phyloP scores from a whole-genome alignment of 2,797 vertebrate species.

The Poeciliopsis paucimaculata region DNA sequence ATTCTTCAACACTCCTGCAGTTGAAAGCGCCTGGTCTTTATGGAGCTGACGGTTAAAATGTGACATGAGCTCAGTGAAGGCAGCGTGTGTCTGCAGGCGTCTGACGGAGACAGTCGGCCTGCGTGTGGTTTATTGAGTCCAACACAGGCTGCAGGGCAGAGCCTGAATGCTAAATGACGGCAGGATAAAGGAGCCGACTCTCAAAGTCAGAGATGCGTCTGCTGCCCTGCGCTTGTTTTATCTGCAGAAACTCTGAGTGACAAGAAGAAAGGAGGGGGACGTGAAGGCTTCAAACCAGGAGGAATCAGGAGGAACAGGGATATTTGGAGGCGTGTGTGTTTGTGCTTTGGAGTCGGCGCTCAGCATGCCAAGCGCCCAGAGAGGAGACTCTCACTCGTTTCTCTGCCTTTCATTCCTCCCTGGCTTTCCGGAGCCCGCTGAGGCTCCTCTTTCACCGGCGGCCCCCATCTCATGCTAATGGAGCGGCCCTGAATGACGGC shows the following conservation, averaged over 20 bases:
- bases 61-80: slow-evolving; percentile 52
- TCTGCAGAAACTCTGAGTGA: neutral
- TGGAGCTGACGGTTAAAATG: slow-evolving; percentile 56
- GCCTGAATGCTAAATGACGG: slow-evolving; percentile 65
- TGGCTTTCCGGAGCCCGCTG: slow-evolving; percentile 70
- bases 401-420: slow-evolving; percentile 60
- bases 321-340: slow-evolving; percentile 44
- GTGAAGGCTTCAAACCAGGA: neutral
- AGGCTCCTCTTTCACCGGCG: slow-evolving; percentile 72
- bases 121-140: slow-evolving; percentile 72
- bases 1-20: slow-evolving; percentile 35
- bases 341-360: slow-evolving; percentile 54
- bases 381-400: slow-evolving; percentile 51
- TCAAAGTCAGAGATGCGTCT: slow-evolving; percentile 51
- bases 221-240: slow-evolving; percentile 37
- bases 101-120: slow-evolving; percentile 54
- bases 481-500: slow-evolving; percentile 50
- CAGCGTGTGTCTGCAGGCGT: slow-evolving; percentile 24
- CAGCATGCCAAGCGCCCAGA: slow-evolving; percentile 76
- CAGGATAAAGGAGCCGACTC: slow-evolving; percentile 52
- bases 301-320: slow-evolving; percentile 17
- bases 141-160: slow-evolving; percentile 61
- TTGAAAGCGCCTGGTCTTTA: slow-evolving; percentile 29
- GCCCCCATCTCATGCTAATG: slow-evolving; percentile 73
- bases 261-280: neutral